Percentiles rank a stretch among this genome's conserved stretches.
Conservation (phyloP, 2,888 invertebrate species). For the Auanema sp. region DNA sequence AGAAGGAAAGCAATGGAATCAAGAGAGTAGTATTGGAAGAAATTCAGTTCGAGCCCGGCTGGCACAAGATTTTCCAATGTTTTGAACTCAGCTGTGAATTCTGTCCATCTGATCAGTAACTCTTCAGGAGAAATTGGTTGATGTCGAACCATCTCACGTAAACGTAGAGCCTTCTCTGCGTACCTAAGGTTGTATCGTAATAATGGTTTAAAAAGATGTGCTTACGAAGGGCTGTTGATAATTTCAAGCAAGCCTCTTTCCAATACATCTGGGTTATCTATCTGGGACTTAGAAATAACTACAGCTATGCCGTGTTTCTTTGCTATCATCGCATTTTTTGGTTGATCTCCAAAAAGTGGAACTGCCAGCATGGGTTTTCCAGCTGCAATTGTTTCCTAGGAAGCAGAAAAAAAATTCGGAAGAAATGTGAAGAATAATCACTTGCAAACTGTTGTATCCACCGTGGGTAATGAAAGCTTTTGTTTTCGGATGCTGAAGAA, state of each 20-base stretch:
- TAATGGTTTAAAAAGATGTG: neutral
- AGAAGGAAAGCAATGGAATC: conserved; percentile 40
- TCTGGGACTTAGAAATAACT: conserved; percentile 15
- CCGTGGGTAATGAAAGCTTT: conserved; percentile 76
- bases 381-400: conserved; percentile 40
- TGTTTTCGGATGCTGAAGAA: conserved; percentile 72
- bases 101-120: conserved; percentile 46
- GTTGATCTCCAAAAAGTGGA: conserved; percentile 46
- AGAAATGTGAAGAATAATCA: neutral
- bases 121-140: conserved; percentile 45
- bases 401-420: neutral
- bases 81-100: conserved; percentile 50
- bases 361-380: conserved; percentile 46
- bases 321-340: conserved; percentile 44
- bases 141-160: conserved; percentile 42
- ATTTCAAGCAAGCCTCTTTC: too few species aligned
- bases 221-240: neutral
- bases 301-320: conserved; percentile 38
- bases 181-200: conserved; percentile 24
- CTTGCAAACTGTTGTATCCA: conserved; percentile 75
- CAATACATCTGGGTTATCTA: conserved; percentile 12
- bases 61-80: conserved; percentile 39
- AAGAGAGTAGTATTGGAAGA: conserved; percentile 45
- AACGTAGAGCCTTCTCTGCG: conserved; percentile 28
- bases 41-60: conserved; percentile 38